Percentiles rank a stretch among this genome's conserved stretches.
Evolutionary conservation across 2,888 invertebrate species (phyloP).

Genomic region (Abrostola tripartita): DNA sequence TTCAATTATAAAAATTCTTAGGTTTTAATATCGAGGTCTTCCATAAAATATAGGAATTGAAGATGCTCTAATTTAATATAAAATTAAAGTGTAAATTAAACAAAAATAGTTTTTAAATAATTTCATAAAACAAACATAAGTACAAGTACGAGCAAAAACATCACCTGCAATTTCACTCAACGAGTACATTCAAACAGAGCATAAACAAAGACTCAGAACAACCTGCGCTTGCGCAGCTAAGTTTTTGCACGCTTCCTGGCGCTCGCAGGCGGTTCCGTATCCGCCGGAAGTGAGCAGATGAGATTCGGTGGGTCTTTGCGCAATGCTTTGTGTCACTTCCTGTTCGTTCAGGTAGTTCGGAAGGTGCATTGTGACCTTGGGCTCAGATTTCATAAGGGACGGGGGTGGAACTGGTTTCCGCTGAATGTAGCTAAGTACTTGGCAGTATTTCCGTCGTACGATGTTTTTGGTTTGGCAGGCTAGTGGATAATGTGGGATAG

Average conservation of each 20-base stretch:
- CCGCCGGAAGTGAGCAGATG: conserved; percentile 82
- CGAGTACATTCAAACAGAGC: conserved; percentile 44
- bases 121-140: conserved; percentile 43
- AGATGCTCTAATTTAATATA: not conserved
- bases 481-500: conserved; percentile 6
- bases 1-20: too few relatives aligned
- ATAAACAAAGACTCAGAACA: conserved; percentile 57
- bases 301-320: conserved; percentile 77
- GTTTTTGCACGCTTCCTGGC: conserved; percentile 56
- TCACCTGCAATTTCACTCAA: conserved; percentile 56
- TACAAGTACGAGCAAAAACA: conserved; percentile 21
- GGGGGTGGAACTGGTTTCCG: conserved; percentile 61
- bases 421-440: conserved; percentile 48
- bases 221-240: conserved; percentile 69
- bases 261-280: conserved; percentile 81
- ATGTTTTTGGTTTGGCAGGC: conserved; percentile 21
- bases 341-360: conserved; percentile 73
- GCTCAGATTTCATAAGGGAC: conserved; percentile 70
- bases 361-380: conserved; percentile 86
- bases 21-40: not conserved
- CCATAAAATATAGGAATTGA: not conserved
- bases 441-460: conserved; percentile 39
- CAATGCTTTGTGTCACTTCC: conserved; percentile 74
- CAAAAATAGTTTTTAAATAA: conserved; percentile 22
- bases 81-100: conserved; percentile 40